Base-by-base conservation (phyloP, 2,113 vertebrate genomes). In the Chionis minor region DNA sequence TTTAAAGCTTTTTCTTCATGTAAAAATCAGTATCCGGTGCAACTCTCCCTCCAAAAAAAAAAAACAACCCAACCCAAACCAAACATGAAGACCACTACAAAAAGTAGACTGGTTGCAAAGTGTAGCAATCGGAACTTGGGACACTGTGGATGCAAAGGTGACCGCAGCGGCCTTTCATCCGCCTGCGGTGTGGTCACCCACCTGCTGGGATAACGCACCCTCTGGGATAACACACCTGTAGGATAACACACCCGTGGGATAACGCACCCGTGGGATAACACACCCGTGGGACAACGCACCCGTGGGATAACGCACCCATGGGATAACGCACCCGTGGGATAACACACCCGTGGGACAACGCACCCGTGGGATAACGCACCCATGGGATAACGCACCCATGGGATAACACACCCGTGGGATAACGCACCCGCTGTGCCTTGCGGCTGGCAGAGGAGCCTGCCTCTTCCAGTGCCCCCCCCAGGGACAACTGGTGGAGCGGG, bases 71-170 rank as follows among this genome's bases (percentile, higher is more conserved):
- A 49, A 49, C 49, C 22, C 21, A 49, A 49, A 38, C 3, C n/a
- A 35, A 86, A 47, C 33, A 23, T 0, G 38, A 74, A 23, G 45
- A 58, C 17, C 55, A 38, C 23, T 28, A 32, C 49, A 45, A 33
- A 65, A 45, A 61, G 22, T 26, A 82, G 47, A 9, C 33, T 2
- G 26, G 17, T 14, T 9, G n/a, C 58, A 27, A 79, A 42, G 21
- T 0, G 0, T 0, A 32, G 44, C 65, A 17, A 3, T 8, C 5
- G 3, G 47, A 24, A 12, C 24, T 17, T 0, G 8, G 49, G 75
- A 8, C 14, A 0, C 10, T 6, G 11, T 2, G 61, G 52, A 22
- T 6, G 51, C 3, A 16, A 69, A 38, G 35, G 12, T 47, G 61
- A 26, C 47, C 16, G 0, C 0, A 26, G 56, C 8, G 21, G 12